phyloP scores from a whole-genome alignment of 2,797 vertebrate genomes.

The Taenioides sp. region DNA sequence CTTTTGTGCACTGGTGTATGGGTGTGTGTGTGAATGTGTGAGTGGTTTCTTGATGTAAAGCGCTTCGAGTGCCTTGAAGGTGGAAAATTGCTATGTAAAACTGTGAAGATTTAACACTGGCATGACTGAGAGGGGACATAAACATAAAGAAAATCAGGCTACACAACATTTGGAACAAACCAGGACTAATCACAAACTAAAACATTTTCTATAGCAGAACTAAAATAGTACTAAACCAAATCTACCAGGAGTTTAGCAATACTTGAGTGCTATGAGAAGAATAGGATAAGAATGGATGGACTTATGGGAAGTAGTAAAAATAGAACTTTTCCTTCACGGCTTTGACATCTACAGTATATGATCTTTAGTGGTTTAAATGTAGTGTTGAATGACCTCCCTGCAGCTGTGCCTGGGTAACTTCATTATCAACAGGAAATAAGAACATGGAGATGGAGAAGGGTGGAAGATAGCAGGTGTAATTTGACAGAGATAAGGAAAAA shows the following conservation, averaged over 20 bases:
- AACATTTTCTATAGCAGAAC: too few species aligned
- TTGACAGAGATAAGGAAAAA: constrained; percentile 38
- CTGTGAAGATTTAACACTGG: too few species aligned
- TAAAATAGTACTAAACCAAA: not conserved
- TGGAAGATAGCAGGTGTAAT: constrained; percentile 19
- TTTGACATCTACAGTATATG: constrained; percentile 21
- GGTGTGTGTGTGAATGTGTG: too few species aligned
- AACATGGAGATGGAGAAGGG: constrained; percentile 39
- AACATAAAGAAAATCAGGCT: too few species aligned
- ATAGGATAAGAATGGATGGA: not conserved
- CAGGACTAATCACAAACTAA: too few species aligned
- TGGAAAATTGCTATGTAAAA: too few species aligned
- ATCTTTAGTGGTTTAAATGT: constrained; percentile 52
- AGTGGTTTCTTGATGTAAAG: too few species aligned
- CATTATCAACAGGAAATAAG: constrained; percentile 46
- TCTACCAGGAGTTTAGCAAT: not conserved
- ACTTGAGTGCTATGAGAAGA: not conserved
- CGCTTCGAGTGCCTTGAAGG: too few species aligned
- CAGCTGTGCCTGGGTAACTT: constrained; percentile 32
- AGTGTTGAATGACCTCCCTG: constrained; percentile 28
- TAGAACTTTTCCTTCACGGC: constrained; percentile 20
- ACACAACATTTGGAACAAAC: too few species aligned
- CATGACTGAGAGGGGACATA: too few species aligned
- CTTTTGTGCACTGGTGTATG: too few species aligned
- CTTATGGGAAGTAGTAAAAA: not conserved